A percentile compares a stretch with the other conserved stretches of the same genome.
Conservation (phyloP, 92 coral and sea anemone species). For the Heteractis magnifica region DNA sequence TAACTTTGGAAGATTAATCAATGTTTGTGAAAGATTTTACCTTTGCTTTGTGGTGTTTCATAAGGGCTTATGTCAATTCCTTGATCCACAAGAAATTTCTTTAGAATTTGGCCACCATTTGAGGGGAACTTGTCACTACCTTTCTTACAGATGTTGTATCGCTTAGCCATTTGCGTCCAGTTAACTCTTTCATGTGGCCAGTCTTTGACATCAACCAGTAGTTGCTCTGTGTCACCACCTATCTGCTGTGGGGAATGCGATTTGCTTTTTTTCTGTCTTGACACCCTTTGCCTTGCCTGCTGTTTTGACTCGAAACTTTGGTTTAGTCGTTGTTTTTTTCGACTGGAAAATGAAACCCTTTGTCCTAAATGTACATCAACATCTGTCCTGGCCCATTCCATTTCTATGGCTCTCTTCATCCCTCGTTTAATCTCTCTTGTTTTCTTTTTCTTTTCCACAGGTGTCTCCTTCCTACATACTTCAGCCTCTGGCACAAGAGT, state of each 20-base stretch:
- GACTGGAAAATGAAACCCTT: slow-evolving; percentile 3
- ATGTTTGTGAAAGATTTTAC: neutral
- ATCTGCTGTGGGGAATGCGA: neutral
- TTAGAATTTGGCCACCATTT: slow-evolving; percentile 20
- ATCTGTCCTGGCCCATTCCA: slow-evolving; percentile 22
- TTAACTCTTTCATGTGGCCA: slow-evolving; percentile 14
- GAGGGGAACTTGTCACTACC: neutral
- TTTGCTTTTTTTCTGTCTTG: neutral
- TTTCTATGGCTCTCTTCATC: slow-evolving; percentile 2
- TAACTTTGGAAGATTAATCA: too few species aligned
- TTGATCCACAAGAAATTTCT: slow-evolving; percentile 6
- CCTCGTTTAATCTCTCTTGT: slow-evolving; percentile 15
- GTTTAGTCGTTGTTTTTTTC: slow-evolving; percentile 19
- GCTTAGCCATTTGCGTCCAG: slow-evolving; percentile 19
- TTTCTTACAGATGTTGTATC: slow-evolving; percentile 4
- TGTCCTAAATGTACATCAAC: slow-evolving; percentile 25
- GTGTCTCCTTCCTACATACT: neutral
- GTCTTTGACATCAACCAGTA: slow-evolving; percentile 10
- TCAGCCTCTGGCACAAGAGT: slow-evolving; percentile 34
- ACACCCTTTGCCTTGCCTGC: too few species aligned
- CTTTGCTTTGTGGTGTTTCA: slow-evolving; percentile 9
- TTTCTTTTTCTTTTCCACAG: slow-evolving; percentile 26
- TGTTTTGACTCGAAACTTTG: slow-evolving; percentile 27
- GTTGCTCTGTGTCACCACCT: slow-evolving; percentile 15
- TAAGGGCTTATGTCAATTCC: slow-evolving; percentile 24